These are phyloP conservation scores for human (Homo sapiens) DNA, from an alignment of 2,113 vertebrate genomes.

Conservation along the genomic window DNA sequence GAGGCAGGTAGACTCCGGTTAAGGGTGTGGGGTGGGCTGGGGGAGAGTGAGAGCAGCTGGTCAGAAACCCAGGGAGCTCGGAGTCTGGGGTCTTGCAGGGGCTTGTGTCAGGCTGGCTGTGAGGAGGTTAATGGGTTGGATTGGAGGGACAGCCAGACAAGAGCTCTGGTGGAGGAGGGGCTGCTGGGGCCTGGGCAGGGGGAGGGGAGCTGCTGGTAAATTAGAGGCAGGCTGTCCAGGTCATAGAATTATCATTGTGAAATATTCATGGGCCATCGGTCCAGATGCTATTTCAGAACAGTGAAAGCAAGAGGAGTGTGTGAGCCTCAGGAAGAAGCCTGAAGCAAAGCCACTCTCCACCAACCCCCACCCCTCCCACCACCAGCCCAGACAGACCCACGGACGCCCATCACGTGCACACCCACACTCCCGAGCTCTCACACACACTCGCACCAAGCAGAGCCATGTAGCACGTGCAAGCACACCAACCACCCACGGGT, in stretches of 20 bases:
- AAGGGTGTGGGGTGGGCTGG: background rate
- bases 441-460: background rate
- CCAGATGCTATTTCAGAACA: slow-evolving; percentile 79
- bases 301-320: slow-evolving; percentile 59
- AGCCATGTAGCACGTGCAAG: slow-evolving; percentile 22
- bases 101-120: background rate
- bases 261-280: slow-evolving; percentile 83
- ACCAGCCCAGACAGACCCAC: slow-evolving; percentile 67
- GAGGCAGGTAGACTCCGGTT: background rate
- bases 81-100: background rate
- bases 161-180: background rate
- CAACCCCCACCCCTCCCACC: slow-evolving; percentile 34
- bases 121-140: background rate
- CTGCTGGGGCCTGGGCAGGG: slow-evolving; percentile 1
- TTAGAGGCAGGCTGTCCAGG: slow-evolving; percentile 81
- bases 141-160: background rate
- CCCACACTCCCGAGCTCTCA: slow-evolving; percentile 20
- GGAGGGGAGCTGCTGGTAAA: slow-evolving; percentile 66
- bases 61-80: background rate
- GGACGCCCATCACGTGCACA: slow-evolving; percentile 57
- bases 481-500: slow-evolving; percentile 15
- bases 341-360: background rate
- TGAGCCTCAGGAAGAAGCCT: slow-evolving; percentile 63
- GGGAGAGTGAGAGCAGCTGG: background rate
- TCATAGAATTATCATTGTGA: slow-evolving; percentile 83